A percentile compares a stretch with the other conserved stretches of the same genome.
Evolutionary conservation across 2,797 vertebrate genomes (phyloP).

Genomic region (Xenops minutus): DNA sequence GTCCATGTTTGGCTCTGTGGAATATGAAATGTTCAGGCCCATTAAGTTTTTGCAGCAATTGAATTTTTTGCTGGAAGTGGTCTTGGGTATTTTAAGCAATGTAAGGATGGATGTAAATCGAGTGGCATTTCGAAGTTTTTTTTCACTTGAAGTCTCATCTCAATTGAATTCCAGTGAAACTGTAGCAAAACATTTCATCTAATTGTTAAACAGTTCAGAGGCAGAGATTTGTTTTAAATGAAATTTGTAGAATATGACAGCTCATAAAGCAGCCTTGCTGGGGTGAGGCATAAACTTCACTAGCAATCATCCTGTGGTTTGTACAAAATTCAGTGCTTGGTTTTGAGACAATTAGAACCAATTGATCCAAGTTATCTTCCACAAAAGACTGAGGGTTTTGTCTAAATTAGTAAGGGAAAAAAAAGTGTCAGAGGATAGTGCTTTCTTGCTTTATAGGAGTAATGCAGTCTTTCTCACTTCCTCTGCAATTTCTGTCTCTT

Average conservation of each 20-base stretch:
- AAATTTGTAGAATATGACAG: conserved; percentile 30
- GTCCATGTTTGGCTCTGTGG: neutral
- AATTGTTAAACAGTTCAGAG: conserved; percentile 57
- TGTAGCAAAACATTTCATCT: conserved; percentile 47
- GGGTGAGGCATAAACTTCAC: neutral
- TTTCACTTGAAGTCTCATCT: conserved; percentile 55
- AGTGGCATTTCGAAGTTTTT: conserved; percentile 23
- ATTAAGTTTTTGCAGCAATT: conserved; percentile 38
- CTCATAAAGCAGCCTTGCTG: neutral
- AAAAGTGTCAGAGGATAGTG: neutral
- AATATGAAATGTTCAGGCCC: conserved; percentile 15
- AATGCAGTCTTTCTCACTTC: neutral
- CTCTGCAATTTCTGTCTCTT: neutral
- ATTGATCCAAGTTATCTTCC: conserved; percentile 5
- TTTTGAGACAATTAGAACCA: conserved; percentile 1
- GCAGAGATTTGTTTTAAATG: conserved; percentile 47
- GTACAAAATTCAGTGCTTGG: conserved; percentile 32
- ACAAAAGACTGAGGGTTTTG: neutral
- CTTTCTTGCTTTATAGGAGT: neutral
- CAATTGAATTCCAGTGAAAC: conserved; percentile 34
- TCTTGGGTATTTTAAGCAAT: conserved; percentile 45
- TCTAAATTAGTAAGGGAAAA: neutral
- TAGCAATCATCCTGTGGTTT: neutral
- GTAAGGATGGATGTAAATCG: conserved; percentile 43
- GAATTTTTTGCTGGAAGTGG: conserved; percentile 56